Percentiles rank a stretch among this genome's conserved stretches.
Evolutionary conservation across 2,888 invertebrate species (phyloP).

Genomic region (Cancer borealis): DNA sequence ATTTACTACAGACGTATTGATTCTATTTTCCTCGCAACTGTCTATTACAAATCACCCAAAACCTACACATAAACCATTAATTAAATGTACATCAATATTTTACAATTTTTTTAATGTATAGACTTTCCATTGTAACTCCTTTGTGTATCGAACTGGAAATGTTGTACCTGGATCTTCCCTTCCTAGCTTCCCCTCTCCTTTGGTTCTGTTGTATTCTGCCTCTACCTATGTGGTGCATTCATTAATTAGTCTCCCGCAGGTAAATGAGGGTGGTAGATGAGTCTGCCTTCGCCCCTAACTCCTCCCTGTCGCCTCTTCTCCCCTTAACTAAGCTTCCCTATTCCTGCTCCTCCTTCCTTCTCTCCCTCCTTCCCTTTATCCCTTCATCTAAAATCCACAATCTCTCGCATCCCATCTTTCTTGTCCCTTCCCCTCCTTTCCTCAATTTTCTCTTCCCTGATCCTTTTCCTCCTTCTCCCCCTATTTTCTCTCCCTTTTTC

Average conservation of each 20-base stretch:
- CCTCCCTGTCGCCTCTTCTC: neutral
- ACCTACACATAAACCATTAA: neutral
- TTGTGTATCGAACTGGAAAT: neutral
- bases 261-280: conserved; percentile 21
- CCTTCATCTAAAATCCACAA: conserved; percentile 13
- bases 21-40: neutral
- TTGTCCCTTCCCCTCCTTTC: neutral
- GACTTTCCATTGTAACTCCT: neutral
- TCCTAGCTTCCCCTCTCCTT: neutral
- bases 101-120: neutral
- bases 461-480: neutral
- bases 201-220: neutral
- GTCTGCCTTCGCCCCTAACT: conserved; percentile 27
- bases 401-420: neutral
- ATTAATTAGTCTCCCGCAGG: conserved; percentile 42
- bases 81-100: neutral
- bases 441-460: neutral
- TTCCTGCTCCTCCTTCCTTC: neutral
- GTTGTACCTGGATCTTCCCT: neutral
- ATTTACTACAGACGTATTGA: neutral
- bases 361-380: neutral
- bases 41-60: neutral
- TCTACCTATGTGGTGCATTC: conserved; percentile 4
- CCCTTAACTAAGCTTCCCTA: neutral
- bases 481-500: neutral